Conservation (phyloP, 1,140 invertebrate species). For the Euura saliciscinereae region DNA sequence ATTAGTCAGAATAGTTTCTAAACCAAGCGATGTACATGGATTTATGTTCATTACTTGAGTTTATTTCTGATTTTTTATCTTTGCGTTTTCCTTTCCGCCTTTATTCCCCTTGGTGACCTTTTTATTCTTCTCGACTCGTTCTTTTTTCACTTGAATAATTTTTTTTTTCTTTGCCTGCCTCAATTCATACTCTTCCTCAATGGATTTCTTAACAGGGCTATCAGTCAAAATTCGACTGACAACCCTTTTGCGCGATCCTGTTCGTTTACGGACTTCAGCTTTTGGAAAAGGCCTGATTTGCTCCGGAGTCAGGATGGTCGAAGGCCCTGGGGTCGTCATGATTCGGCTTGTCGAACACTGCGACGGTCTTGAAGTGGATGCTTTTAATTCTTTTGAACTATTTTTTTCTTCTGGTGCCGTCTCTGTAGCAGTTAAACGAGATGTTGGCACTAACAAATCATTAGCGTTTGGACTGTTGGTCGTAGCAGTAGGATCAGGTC, state of each 20-base stretch:
- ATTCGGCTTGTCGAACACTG: neutral
- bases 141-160: neutral
- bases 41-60: too few relatives aligned
- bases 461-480: neutral
- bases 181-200: slow-evolving; percentile 5
- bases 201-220: slow-evolving; percentile 10
- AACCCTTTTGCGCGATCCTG: neutral
- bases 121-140: neutral
- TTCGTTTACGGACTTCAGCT: neutral
- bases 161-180: slow-evolving; percentile 1
- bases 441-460: neutral
- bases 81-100: neutral
- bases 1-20: too few relatives aligned
- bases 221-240: slow-evolving; percentile 6
- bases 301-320: neutral
- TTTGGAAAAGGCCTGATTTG: neutral
- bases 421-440: neutral
- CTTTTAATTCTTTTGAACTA: neutral
- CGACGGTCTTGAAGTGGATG: neutral
- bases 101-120: neutral
- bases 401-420: neutral
- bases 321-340: neutral
- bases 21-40: too few relatives aligned
- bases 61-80: neutral
- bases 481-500: neutral